phyloP scores from a whole-genome alignment of 1,140 invertebrate genomes.

The Wiebesia pumilae region DNA sequence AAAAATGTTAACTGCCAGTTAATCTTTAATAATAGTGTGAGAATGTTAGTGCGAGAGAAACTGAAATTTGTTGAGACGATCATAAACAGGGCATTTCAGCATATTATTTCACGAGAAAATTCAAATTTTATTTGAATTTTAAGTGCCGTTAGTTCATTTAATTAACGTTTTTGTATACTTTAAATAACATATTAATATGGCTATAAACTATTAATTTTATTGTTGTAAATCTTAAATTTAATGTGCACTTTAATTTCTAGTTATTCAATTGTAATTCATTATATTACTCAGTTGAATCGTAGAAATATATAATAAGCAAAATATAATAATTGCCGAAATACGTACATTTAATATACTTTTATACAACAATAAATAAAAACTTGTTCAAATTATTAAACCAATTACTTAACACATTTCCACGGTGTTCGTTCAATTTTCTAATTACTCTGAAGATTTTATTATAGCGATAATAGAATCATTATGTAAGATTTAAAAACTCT shows the following conservation, averaged over 20 bases:
- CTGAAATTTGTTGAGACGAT: background rate
- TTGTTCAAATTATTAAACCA: no score
- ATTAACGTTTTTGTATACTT: background rate
- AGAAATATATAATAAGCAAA: no score
- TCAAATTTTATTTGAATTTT: background rate
- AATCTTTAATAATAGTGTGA: conserved; percentile 16
- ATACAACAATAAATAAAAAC: no score
- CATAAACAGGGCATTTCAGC: conserved; percentile 7
- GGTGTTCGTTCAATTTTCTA: background rate
- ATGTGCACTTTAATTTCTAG: background rate
- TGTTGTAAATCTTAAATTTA: background rate
- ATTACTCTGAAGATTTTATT: no score
- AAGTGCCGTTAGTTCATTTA: background rate
- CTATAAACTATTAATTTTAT: background rate
- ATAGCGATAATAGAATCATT: no score
- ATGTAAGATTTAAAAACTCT: no score
- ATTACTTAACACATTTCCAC: background rate
- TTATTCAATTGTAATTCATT: background rate
- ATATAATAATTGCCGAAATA: no score
- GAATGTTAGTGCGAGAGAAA: background rate
- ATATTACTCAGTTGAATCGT: background rate
- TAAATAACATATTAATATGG: background rate
- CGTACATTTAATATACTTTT: no score
- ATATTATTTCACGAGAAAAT: background rate
- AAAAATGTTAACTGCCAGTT: conserved; percentile 10